phyloP scores from a whole-genome alignment of 1,140 invertebrate species.

The Scaptomyza hsui region DNA sequence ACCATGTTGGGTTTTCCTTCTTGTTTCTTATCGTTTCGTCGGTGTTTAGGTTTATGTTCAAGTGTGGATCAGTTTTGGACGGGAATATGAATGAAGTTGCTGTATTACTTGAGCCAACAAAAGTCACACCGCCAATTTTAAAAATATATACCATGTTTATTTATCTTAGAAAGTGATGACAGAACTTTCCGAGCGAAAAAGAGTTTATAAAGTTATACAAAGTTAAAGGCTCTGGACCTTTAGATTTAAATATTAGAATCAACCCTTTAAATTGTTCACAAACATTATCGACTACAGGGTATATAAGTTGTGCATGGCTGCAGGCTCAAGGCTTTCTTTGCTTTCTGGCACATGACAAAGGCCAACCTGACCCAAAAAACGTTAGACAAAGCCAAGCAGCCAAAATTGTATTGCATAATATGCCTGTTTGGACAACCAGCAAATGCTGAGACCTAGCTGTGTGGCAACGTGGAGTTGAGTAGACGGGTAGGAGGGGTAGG shows the following conservation, averaged over 20 bases:
- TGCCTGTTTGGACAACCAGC: slow-evolving; percentile 32
- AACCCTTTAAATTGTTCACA: too few relatives aligned
- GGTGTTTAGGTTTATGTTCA: neutral
- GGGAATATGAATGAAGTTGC: neutral
- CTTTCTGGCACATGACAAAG: too few relatives aligned
- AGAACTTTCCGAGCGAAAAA: too few relatives aligned
- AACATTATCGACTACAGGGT: too few relatives aligned
- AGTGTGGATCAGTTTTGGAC: slow-evolving; percentile 14
- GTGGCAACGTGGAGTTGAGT: too few relatives aligned
- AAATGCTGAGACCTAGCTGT: neutral
- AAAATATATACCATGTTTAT: neutral
- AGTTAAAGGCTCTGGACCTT: too few relatives aligned
- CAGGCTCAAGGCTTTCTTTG: neutral
- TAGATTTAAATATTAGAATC: too few relatives aligned
- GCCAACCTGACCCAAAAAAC: slow-evolving; percentile 63
- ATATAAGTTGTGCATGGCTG: too few relatives aligned
- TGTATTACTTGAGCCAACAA: neutral
- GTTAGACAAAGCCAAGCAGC: slow-evolving; percentile 45
- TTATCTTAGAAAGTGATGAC: neutral
- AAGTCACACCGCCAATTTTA: neutral
- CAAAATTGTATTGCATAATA: slow-evolving; percentile 76
- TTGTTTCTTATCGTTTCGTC: too few relatives aligned
- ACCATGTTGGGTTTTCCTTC: neutral
- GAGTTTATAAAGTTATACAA: too few relatives aligned
- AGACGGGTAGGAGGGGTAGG: neutral